Conservation (phyloP, 2,888 invertebrate genomes). For the Tetrapedia diversipes region DNA sequence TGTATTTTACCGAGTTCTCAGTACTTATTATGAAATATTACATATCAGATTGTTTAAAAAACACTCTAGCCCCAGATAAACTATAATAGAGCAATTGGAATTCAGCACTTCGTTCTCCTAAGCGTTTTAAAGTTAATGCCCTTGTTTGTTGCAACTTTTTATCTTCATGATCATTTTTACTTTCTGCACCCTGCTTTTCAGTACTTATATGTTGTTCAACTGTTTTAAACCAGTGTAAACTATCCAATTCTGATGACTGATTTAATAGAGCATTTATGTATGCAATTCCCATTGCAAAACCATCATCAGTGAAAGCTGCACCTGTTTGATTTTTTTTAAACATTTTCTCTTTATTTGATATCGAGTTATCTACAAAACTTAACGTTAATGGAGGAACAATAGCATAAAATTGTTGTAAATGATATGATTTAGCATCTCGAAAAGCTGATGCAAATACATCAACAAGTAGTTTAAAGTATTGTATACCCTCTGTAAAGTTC, state of each 20-base stretch:
- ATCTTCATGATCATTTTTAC: conserved; percentile 86
- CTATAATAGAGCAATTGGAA: conserved; percentile 95
- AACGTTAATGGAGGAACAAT: conserved; percentile 97
- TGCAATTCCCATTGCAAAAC: conserved; percentile 98
- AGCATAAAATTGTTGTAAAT: conserved; percentile 95
- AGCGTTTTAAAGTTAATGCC: conserved; percentile 93
- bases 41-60: conserved; percentile 88
- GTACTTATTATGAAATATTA: conserved; percentile 34
- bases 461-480: conserved; percentile 94
- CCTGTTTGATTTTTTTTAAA: conserved; percentile 94
- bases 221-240: conserved; percentile 97
- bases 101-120: conserved; percentile 86
- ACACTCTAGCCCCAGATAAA: conserved; percentile 96
- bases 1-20: background rate
- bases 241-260: conserved; percentile 93
- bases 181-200: conserved; percentile 86
- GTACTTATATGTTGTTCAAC: conserved; percentile 89
- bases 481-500: conserved; percentile 94
- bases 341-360: conserved; percentile 95
- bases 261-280: conserved; percentile 95
- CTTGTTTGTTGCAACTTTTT: conserved; percentile 96
- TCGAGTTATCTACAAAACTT: conserved; percentile 97
- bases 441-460: conserved; percentile 96
- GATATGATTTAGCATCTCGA: conserved; percentile 92
- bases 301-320: conserved; percentile 98